Evolutionary conservation across 2,797 vertebrate genomes (phyloP).

Genomic region (Odontamblyopus lacepedii): DNA sequence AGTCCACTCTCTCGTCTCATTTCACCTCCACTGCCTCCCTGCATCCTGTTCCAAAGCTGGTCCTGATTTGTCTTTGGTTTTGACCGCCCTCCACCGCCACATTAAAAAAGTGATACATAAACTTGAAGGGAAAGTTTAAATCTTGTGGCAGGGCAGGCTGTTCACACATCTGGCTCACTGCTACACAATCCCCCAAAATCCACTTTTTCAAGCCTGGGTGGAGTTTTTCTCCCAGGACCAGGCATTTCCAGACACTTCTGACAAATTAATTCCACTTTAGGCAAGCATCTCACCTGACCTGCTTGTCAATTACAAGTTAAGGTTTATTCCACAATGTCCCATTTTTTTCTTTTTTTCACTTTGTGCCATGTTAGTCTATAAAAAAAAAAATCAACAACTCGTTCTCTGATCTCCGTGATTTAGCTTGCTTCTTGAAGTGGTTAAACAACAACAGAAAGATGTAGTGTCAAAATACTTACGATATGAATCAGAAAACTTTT

Average conservation of each 20-base stretch:
- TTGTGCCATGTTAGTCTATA: not conserved
- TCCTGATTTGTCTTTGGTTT: slow-evolving; percentile 72
- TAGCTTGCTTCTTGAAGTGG: slow-evolving; percentile 3
- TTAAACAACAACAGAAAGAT: slow-evolving; percentile 28
- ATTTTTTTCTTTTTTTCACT: not conserved
- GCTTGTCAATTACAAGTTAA: slow-evolving; percentile 8
- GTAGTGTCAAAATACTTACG: slow-evolving; percentile 20
- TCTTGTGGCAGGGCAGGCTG: slow-evolving; percentile 63
- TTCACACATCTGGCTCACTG: slow-evolving; percentile 70
- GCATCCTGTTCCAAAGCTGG: slow-evolving; percentile 69
- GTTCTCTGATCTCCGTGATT: slow-evolving; percentile 3
- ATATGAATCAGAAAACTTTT: slow-evolving; percentile 6
- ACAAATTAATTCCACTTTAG: slow-evolving; percentile 25
- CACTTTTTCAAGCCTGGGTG: slow-evolving; percentile 37
- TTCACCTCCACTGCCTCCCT: slow-evolving; percentile 58
- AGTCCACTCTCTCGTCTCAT: slow-evolving; percentile 61
- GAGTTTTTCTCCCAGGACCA: slow-evolving; percentile 31
- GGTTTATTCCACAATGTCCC: not conserved
- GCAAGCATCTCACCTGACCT: slow-evolving; percentile 25
- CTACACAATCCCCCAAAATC: slow-evolving; percentile 41
- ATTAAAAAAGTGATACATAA: slow-evolving; percentile 54
- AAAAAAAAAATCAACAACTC: slow-evolving; percentile 8
- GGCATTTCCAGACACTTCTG: slow-evolving; percentile 15
- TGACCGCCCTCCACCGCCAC: slow-evolving; percentile 45
- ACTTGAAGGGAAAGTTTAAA: slow-evolving; percentile 59